These are phyloP conservation scores for Zaprionus camerounensis DNA, from an alignment of 1,140 invertebrate species.

Conservation along the genomic window DNA sequence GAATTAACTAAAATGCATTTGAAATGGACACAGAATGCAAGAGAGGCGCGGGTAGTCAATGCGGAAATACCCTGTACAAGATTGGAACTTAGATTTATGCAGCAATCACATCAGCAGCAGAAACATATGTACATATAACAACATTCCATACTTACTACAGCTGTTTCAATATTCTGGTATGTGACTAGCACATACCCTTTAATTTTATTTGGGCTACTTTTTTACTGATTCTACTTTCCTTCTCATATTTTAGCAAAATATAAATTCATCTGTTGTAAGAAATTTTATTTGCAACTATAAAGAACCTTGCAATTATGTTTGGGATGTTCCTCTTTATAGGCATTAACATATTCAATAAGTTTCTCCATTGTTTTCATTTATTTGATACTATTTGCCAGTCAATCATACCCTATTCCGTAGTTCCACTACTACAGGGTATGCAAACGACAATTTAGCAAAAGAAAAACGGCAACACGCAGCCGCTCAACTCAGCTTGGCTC, in stretches of 20 bases:
- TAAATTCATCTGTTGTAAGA: background rate
- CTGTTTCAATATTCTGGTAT: fast-evolving
- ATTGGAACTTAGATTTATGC: background rate
- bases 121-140: background rate
- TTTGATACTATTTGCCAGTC: background rate
- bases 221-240: too few species aligned
- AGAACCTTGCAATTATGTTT: conserved; percentile 2
- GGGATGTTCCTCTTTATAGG: too few species aligned
- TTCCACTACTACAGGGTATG: background rate
- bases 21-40: background rate
- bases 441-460: conserved; percentile 37
- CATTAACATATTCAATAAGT: background rate
- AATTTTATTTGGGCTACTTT: background rate
- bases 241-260: too few species aligned
- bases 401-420: background rate
- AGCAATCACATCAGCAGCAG: background rate
- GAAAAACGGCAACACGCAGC: conserved; percentile 39
- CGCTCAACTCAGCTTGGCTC: background rate
- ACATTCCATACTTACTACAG: background rate
- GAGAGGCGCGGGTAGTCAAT: background rate
- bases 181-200: background rate
- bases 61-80: background rate
- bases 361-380: background rate
- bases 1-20: conserved; percentile 7
- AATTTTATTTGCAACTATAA: background rate